Evolutionary conservation across 2,113 vertebrate genomes (phyloP).

Genomic region (Erinaceus europaeus): DNA sequence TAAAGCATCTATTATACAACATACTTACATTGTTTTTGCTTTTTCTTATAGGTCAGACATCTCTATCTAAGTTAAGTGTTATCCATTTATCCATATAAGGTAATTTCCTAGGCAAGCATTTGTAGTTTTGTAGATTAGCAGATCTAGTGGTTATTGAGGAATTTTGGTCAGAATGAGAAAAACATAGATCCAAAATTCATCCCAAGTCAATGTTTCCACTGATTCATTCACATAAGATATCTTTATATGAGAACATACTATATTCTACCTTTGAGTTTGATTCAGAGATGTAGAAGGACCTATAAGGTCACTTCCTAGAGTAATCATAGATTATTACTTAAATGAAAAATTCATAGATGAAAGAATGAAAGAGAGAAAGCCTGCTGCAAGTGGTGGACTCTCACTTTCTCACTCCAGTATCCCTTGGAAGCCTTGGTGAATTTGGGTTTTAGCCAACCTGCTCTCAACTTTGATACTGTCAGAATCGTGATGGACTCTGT

Average conservation of each 20-base stretch:
- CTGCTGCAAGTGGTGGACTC: too few relatives aligned
- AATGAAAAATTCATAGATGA: too few relatives aligned
- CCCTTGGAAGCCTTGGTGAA: too few relatives aligned
- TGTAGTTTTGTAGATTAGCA: neutral
- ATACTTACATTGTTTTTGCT: conserved; percentile 33
- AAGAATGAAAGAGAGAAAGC: neutral
- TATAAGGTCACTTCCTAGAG: neutral
- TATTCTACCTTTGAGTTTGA: neutral
- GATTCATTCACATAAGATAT: conserved; percentile 31
- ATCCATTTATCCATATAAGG: neutral
- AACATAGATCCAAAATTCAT: conserved; percentile 15
- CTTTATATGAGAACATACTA: conserved; percentile 19
- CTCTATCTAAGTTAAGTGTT: conserved; percentile 6
- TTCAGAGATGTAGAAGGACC: conserved; percentile 12
- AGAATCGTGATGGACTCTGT: too few relatives aligned
- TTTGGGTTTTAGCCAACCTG: too few relatives aligned
- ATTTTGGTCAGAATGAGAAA: conserved; percentile 21
- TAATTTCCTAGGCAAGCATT: conserved; percentile 6
- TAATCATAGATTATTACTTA: neutral
- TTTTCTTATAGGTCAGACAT: conserved; percentile 8
- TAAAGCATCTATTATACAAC: neutral
- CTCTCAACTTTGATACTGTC: too few relatives aligned
- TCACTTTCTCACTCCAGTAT: too few relatives aligned
- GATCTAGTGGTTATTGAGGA: neutral
- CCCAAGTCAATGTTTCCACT: neutral